Conservation (phyloP, 2,113 vertebrate genomes). For the cat (Felis catus) region F.catus_Fca126_mat1.0 CM031418.1:92341501-92342000, state of each 20-base stretch:
- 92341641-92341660: not conserved
- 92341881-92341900: not conserved
- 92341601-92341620: conserved; percentile 24
- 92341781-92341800: not conserved
- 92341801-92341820: not conserved
- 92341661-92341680: not conserved
- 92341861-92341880: not conserved
- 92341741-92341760: not conserved
- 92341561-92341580: not conserved
- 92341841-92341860: not conserved
- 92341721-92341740: not conserved
- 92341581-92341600: not conserved
- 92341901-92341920: not conserved
- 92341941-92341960: not conserved
- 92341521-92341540: not conserved
- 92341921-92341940: not conserved
- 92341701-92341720: conserved; percentile 16
- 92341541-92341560: not conserved
- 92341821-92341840: not conserved
- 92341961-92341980: not conserved
- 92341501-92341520: not conserved
- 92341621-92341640: not conserved
- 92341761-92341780: not conserved
- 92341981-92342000: not conserved
- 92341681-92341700: conserved; percentile 1